Base-by-base conservation (phyloP, 2,888 invertebrate genomes). In the Pyrrhosoma nymphula region DNA sequence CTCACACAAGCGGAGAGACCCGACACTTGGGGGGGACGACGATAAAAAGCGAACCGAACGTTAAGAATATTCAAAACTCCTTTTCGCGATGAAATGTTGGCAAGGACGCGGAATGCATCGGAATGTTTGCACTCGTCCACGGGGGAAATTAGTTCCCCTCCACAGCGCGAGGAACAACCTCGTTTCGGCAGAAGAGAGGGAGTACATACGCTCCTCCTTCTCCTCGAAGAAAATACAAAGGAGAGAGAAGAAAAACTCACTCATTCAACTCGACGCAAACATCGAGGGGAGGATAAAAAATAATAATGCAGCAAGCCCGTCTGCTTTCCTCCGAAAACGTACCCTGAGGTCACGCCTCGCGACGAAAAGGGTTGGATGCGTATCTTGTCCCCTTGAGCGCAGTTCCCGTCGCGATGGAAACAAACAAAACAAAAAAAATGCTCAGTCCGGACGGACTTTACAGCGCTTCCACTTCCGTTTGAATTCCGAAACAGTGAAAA, bases 341-440 rank as follows among this genome's bases (percentile, higher is more conserved):
- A 8, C 82, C 30, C 82, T 69, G n/a, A 35, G 82, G 82, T 30
- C 82, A 82, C 82, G 30, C 82, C 35, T 35, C 35, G 35, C 16
- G 82, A 82, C 30, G 16, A 82, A 35, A 82, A 26, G 16, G 20
- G 10, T 60, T 14, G 60, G 82, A 35, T 82, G 35, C 82, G 30
- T 82, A 82, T 82, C 82, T 82, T n/a, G 69, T 47, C 47, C 12
- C 69, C 69, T 4, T 0, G 69, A 69, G 69, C n/a, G 69, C n/a
- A 69, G n/a, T 69, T 82, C 82, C 35, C 82, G 82, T 82, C 35
- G 82, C 82, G 82, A 82, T 35, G 82, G 35, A 30, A 82, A 82
- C 30, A 82, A 82, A 35, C 14, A 20, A 20, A 60, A 20, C 60
- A 2, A 60, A 60, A 60, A 60, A 60, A 20, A 60, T 8, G 16